Conservation (phyloP, 2,113 vertebrate genomes). For the Monopterus albus region DNA sequence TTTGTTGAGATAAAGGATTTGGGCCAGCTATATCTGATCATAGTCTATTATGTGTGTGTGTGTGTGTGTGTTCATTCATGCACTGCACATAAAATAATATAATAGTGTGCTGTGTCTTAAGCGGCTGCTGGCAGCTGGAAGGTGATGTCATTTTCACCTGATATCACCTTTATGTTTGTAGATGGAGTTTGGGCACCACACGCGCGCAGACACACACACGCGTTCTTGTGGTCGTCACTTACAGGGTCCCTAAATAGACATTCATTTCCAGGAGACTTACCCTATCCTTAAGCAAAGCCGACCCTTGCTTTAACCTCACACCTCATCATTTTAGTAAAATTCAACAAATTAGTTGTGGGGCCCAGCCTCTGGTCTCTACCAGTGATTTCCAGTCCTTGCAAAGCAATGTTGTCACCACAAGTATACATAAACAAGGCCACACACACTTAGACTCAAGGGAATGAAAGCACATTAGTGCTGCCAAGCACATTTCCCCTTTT, state of each 20-base stretch:
- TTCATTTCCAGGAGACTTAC: too few species aligned
- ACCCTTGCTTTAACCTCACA: too few species aligned
- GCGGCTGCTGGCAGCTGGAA: slow-evolving; percentile 2
- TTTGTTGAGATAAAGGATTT: slow-evolving; percentile 75
- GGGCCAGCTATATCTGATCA: slow-evolving; percentile 61
- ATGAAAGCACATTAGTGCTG: slow-evolving; percentile 30
- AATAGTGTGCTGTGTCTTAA: slow-evolving; percentile 32
- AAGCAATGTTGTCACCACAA: too few species aligned
- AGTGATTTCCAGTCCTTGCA: too few species aligned
- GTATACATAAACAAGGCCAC: too few species aligned
- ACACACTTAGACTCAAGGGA: not conserved
- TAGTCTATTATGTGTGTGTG: slow-evolving; percentile 35
- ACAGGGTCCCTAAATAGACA: too few species aligned
- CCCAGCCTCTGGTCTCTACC: too few species aligned
- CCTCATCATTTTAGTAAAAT: too few species aligned
- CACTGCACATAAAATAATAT: slow-evolving; percentile 16
- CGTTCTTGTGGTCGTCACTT: too few species aligned
- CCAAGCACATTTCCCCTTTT: slow-evolving; percentile 28
- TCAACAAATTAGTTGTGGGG: too few species aligned
- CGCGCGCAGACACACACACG: slow-evolving; percentile 1
- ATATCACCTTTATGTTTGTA: slow-evolving; percentile 31
- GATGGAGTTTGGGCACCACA: slow-evolving; percentile 37
- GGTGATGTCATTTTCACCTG: slow-evolving; percentile 39
- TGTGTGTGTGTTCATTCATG: slow-evolving; percentile 50
- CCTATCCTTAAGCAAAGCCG: too few species aligned